phyloP scores from a whole-genome alignment of 2,113 vertebrate species.

The Spermophilus dauricus region DNA sequence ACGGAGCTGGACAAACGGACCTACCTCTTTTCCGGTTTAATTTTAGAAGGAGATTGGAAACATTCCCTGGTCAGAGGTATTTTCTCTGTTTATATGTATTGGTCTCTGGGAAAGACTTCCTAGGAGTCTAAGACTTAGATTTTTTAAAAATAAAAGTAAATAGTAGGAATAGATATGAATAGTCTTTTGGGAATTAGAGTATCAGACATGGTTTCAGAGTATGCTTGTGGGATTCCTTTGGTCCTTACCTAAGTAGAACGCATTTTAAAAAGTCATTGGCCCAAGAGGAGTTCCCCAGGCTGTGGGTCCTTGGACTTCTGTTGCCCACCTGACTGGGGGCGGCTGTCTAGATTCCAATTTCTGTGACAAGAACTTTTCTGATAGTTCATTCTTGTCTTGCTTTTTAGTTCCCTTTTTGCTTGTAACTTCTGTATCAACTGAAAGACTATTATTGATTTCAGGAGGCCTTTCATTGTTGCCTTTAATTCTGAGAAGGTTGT shows the following conservation, averaged over 20 bases:
- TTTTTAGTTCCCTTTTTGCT: slow-evolving; percentile 63
- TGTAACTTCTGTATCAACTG: neutral
- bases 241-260: neutral
- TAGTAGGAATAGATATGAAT: neutral
- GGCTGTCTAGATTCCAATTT: neutral
- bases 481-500: neutral
- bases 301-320: neutral
- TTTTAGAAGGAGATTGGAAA: slow-evolving; percentile 52
- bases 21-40: neutral
- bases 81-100: slow-evolving; percentile 22
- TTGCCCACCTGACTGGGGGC: neutral
- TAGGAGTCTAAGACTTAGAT: slow-evolving; percentile 31
- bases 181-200: neutral
- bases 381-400: neutral
- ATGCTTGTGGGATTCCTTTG: neutral
- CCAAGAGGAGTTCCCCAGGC: neutral
- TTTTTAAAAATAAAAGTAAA: slow-evolving; percentile 24
- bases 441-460: neutral
- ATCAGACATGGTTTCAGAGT: neutral
- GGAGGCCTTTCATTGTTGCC: neutral
- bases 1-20: neutral
- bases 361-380: neutral
- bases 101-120: neutral
- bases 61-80: slow-evolving; percentile 11
- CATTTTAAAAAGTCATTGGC: neutral